phyloP scores from a whole-genome alignment of 1,140 invertebrate genomes.

The Tetramorium alpestre region DNA sequence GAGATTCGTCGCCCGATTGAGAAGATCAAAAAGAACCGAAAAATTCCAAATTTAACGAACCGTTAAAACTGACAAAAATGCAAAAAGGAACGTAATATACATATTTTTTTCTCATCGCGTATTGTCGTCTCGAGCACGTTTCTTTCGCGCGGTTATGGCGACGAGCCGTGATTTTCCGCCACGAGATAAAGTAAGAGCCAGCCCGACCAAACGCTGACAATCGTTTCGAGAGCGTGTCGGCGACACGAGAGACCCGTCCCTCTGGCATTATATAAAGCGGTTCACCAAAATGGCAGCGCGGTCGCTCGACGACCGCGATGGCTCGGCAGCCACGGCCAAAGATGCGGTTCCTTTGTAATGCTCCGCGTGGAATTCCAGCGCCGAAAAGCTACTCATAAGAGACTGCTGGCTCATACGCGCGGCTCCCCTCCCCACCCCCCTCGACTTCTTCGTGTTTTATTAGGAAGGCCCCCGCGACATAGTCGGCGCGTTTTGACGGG shows the following conservation, averaged over 20 bases:
- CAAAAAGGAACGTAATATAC: neutral
- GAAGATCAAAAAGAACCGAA: neutral
- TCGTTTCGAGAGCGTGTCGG: constrained; percentile 25
- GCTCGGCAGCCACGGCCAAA: neutral
- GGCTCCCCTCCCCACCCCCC: neutral
- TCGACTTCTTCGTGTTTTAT: constrained; percentile 74
- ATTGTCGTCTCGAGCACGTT: neutral
- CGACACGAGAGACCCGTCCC: neutral
- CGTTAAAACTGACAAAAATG: neutral
- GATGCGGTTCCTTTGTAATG: constrained; percentile 74
- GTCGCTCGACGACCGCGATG: constrained; percentile 4
- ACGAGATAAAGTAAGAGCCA: neutral
- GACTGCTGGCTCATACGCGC: constrained; percentile 58
- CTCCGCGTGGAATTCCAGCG: constrained; percentile 73
- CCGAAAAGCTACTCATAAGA: constrained; percentile 75
- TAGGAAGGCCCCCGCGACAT: constrained; percentile 75
- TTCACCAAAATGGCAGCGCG: constrained; percentile 73
- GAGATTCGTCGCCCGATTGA: constrained; percentile 30
- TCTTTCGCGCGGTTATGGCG: neutral
- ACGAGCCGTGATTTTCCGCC: neutral
- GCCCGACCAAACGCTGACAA: neutral
- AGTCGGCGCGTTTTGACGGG: constrained; percentile 79
- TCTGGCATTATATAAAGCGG: constrained; percentile 55
- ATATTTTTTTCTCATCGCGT: neutral
- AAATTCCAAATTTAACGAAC: neutral